These are phyloP conservation scores for Conops quadrifasciatus DNA, from an alignment of 2,888 invertebrate species.

Conservation along the genomic window DNA sequence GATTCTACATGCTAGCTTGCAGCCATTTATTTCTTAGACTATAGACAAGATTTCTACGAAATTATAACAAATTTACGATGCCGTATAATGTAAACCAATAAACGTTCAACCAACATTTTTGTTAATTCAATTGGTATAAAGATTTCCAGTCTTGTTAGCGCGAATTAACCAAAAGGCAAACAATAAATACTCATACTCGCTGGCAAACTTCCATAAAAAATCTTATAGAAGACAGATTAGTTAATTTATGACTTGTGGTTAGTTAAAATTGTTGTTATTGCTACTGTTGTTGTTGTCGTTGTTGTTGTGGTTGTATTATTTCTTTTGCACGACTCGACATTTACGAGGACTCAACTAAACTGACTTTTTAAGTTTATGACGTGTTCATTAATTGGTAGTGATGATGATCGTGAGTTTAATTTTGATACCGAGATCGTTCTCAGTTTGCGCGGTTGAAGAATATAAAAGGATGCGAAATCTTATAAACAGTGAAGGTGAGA, in stretches of 20 bases:
- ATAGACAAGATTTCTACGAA: no score
- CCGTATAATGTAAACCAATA: not conserved
- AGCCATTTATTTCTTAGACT: no score
- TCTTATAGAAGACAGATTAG: slow-evolving; percentile 14
- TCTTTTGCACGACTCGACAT: not conserved
- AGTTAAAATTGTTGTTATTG: not conserved
- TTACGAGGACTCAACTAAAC: slow-evolving; percentile 9
- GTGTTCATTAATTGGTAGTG: slow-evolving; percentile 31
- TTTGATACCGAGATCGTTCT: slow-evolving; percentile 7
- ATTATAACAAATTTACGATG: slow-evolving; percentile 6
- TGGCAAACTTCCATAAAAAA: not conserved
- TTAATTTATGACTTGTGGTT: slow-evolving; percentile 4
- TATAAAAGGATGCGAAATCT: no score
- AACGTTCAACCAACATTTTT: slow-evolving; percentile 5
- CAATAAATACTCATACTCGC: not conserved
- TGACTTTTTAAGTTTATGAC: slow-evolving; percentile 30
- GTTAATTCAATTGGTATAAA: slow-evolving; percentile 9
- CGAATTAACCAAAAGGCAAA: not conserved
- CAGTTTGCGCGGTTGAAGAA: not conserved
- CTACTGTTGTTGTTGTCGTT: not conserved
- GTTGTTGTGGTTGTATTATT: not conserved
- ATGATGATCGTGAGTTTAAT: slow-evolving; percentile 27
- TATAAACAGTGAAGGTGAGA: no score
- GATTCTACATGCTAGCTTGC: no score
- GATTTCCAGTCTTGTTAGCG: slow-evolving; percentile 2